Base-by-base conservation (phyloP, 1,140 invertebrate species). In the Harlomillsia oculata region DNA sequence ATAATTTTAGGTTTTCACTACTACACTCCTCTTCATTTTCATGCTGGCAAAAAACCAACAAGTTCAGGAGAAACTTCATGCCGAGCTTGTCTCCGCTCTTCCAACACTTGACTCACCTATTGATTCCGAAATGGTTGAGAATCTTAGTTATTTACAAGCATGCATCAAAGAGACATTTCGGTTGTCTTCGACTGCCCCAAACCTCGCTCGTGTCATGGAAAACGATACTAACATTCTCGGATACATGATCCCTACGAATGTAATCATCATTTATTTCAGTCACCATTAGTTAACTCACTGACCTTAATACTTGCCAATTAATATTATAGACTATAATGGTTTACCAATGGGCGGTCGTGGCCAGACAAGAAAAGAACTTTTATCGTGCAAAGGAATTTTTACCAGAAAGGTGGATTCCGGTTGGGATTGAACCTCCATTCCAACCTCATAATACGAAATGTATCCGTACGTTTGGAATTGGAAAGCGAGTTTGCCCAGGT, bases 401-500 rank as follows among this genome's bases (percentile, higher is more conserved):
- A 11, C 91, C 91, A 9, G 88, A 89, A 72, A 77, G 85, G 39
- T 96, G 84, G 91, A 69, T 92, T 14, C 68, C 72, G 18, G 29
- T 64, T 63, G 11, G 72, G 72, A 16, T 48, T 53, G 9, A 70
- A 8, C 20, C 39, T 46, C 58, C 73, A 82, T 71, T 55, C 29
- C 5, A 4, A 16, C 60, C 60, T 18, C 60, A 62, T 39, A 23
- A 29, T 9, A 80, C 80, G 0, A 83, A 78, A 58, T 71, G 91
- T n/a, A 79, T 92, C 1, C 80, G 85, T 3, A 88, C 91, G 0
- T 97, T 96, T 73, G 93, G 92, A 1, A 77, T 81, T 51, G 92
- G 92, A 0, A 75, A 79, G 37, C 73, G 86, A 45, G 83, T 85
- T 69, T 90, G 86, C 70, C 86, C 86, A 0, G 87, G 85, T 16